These are phyloP conservation scores for Ceyx margarethae DNA, from an alignment of 2,113 vertebrate genomes.

Conservation along the genomic window DNA sequence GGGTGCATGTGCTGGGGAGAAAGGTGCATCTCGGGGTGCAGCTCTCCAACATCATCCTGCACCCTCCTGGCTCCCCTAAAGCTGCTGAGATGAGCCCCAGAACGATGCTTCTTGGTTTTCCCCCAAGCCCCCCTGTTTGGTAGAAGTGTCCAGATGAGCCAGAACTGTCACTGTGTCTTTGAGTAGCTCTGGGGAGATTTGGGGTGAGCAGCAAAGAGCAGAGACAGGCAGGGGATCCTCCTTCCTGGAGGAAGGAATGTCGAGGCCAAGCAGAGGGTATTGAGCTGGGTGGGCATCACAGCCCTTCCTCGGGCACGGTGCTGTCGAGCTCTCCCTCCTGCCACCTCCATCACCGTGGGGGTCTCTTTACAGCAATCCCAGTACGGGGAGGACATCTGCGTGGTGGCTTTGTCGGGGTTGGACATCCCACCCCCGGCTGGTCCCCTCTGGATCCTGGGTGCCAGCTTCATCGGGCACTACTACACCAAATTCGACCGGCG, in stretches of 20 bases:
- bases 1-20: not conserved
- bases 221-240: not conserved
- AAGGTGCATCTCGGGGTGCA: not conserved
- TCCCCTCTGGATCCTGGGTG: conserved; percentile 92
- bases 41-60: not conserved
- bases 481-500: conserved; percentile 93
- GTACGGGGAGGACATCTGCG: conserved; percentile 82
- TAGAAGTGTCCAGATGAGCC: not conserved
- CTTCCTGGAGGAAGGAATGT: not conserved
- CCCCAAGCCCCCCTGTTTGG: rapidly evolving
- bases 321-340: rapidly evolving
- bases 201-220: not conserved
- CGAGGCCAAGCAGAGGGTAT: rapidly evolving
- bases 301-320: not conserved
- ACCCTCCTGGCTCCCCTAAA: not conserved
- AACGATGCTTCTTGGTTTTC: rapidly evolving
- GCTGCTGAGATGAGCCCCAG: not conserved
- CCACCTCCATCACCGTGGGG: not conserved
- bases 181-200: not conserved
- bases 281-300: not conserved
- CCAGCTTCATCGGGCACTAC: conserved; percentile 93
- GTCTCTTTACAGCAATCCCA: conserved; percentile 79
- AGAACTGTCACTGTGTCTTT: not conserved
- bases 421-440: conserved; percentile 91
- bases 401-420: conserved; percentile 84